These are phyloP conservation scores for Pararge aegeria DNA, from an alignment of 1,140 invertebrate genomes.

Conservation along the genomic window DNA sequence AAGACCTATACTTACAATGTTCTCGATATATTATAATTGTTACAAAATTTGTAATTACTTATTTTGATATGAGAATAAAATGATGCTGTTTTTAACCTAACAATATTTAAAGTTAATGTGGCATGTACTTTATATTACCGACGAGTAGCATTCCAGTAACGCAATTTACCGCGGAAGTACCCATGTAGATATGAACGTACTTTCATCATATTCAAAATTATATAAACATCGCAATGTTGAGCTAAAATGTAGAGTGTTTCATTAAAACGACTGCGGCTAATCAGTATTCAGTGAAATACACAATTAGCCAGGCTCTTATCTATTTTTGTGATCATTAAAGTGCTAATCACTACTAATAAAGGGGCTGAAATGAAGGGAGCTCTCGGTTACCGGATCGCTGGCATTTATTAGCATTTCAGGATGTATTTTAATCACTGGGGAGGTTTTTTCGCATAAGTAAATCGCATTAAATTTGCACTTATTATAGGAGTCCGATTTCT, in stretches of 20 bases:
- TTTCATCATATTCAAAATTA: background rate
- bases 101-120: no score
- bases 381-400: conserved; percentile 34
- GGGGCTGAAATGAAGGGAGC: conserved; percentile 18
- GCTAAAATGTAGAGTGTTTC: background rate
- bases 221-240: background rate
- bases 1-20: no score
- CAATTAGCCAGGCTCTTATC: conserved; percentile 25
- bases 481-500: conserved; percentile 27
- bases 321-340: conserved; percentile 32
- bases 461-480: conserved; percentile 27
- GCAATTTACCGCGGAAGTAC: no score
- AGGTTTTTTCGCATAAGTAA: conserved; percentile 31
- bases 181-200: no score
- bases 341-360: conserved; percentile 40
- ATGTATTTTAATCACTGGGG: conserved; percentile 33
- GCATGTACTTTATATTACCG: no score
- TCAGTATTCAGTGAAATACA: conserved; percentile 18
- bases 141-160: no score
- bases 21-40: no score
- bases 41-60: no score
- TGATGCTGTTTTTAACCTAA: no score
- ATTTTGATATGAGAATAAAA: no score
- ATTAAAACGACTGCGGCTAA: background rate
- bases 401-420: conserved; percentile 39